Evolutionary conservation across 2,888 invertebrate genomes (phyloP), one percentile per base, ranked within the genome.

Genomic region (Ennomos quercinarius): DNA sequence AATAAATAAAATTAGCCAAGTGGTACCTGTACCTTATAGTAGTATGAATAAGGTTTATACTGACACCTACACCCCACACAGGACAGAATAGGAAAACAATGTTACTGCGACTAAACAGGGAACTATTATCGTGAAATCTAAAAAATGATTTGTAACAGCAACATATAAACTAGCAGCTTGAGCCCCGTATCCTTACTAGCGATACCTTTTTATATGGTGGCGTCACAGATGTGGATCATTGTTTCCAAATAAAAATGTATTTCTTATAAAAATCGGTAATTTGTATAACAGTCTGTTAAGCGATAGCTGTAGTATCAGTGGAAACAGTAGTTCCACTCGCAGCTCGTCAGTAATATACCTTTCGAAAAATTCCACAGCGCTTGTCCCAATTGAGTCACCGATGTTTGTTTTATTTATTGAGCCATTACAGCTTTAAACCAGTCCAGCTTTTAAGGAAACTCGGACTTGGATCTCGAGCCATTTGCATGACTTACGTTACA

Each of bases 371-470:
- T 12, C 43, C 44, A 58, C 46, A 43, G 47, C 45, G 34, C 43
- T 48, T 35, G 52, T 48, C 35, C 8, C 11, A 12, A 37, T 36
- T 36, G 41, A 38, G 2, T 44, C 42, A 46, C 17, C n/a, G 41
- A n/a, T 13, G 27, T 17, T 34, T 10, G 13, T 43, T 38, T n/a
- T 34, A 36, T 42, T 17, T 45, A 10, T 13, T n/a, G 38, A 27
- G 45, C 10, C 13, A 46, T 54, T 41, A 9, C 17, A 11, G 43
- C 43, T 35, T 8, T 40, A 36, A 49, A 56, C 49, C 44, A 49
- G 48, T 49, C 39, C 36, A 35, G 34, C 44, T 36, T 4, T n/a
- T 56, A 44, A 56, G 49, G 49, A 34, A 43, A 49, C 39, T 39
- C 38, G 34, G 17, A 27, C 17, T 27, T 5, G 9, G 11, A 9